Evolutionary conservation across 2,797 vertebrate species (phyloP), one percentile per base, ranked within the genome.

Genomic region (Poecile montanus): DNA sequence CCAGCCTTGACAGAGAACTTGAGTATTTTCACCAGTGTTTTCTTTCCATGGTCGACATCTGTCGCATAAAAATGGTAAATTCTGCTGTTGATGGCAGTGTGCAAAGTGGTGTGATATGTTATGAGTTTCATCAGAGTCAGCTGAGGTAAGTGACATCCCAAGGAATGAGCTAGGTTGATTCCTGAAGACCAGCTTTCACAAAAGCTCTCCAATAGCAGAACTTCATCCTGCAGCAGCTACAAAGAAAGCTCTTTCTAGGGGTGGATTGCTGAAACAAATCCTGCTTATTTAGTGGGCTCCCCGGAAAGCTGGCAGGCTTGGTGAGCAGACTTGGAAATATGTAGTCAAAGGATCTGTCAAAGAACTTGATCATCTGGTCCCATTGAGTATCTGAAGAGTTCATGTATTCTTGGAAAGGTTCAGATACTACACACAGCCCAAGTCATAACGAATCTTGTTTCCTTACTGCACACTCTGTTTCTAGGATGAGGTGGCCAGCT

Each of bases 31-130:
- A 54, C 16, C 2, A 7, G 4, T 45, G 40, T 62, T 74, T 71
- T 63, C 48, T 85, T 62, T 76, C 65, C 83, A 70, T 9, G 11
- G 34, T 65, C 92, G 60, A 62, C 38, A 47, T 58, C 22, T 20
- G 85, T 91, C 92, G 70, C 77, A 86, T 76, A 84, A 91, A 97
- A 95, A 42, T 36, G 76, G 65, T 94, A 94, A 81, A 74, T 54
- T 85, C 54, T 72, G 47, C 34, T 85, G 3, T 50, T 77, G 60
- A 22, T 93, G 58, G 34, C 22, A 30, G 19, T 61, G 58, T 80
- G 34, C 50, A 54, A 67, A 77, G 38, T 83, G 58, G 12, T 79
- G 25, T 91, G 22, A 7, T 62, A 17, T 34, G 34, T 71, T 42
- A 8, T 32, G 34, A 83, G 32, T 87, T 87, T 85, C 61, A 72